A percentile compares a stretch with the other conserved stretches of the same genome.
Evolutionary conservation across 2,888 invertebrate species (phyloP).

Genomic region (Stenoptilia bipunctidactyla): DNA sequence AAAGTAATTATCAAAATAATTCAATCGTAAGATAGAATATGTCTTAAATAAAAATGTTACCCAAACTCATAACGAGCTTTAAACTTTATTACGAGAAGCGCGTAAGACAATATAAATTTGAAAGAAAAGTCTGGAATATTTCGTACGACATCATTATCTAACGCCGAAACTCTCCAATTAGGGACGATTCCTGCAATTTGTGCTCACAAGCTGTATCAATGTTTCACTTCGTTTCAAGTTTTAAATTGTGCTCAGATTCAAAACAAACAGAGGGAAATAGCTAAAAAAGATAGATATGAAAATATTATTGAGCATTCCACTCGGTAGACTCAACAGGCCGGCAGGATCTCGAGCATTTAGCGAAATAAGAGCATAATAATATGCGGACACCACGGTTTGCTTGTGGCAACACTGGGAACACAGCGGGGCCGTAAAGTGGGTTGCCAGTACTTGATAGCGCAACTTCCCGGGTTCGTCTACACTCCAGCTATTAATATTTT

Average conservation of each 20-base stretch:
- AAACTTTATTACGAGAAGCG: too few relatives aligned
- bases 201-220: not conserved
- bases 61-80: too few relatives aligned
- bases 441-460: not conserved
- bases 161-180: not conserved
- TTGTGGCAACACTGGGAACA: constrained; percentile 23
- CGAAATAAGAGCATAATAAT: constrained; percentile 34
- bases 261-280: not conserved
- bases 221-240: not conserved
- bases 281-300: constrained; percentile 2
- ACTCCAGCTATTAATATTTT: constrained; percentile 34
- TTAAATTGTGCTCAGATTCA: not conserved
- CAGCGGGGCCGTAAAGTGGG: constrained; percentile 1
- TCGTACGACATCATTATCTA: not conserved
- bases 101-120: not conserved
- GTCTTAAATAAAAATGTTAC: too few relatives aligned
- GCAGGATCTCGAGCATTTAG: constrained; percentile 23
- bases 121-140: not conserved
- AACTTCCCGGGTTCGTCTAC: constrained; percentile 14
- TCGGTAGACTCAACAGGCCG: constrained; percentile 22
- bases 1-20: too few relatives aligned
- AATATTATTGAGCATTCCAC: constrained; percentile 11
- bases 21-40: too few relatives aligned
- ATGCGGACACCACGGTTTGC: constrained; percentile 30
- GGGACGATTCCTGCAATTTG: not conserved